phyloP scores from a whole-genome alignment of 2,797 vertebrate genomes.

The Poliocrania exsul region DNA sequence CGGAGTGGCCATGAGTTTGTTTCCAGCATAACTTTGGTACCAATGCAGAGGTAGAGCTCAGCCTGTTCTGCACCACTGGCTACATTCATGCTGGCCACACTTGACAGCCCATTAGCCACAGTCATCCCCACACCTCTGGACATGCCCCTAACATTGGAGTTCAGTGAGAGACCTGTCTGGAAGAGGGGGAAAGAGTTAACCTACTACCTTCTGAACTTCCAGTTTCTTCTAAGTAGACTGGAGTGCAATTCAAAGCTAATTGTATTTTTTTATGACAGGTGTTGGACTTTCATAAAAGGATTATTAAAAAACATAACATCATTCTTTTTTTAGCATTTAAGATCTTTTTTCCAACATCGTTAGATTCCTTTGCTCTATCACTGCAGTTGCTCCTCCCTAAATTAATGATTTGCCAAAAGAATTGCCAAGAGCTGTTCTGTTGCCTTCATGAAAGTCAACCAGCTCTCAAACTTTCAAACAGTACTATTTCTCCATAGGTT shows the following conservation, averaged over 20 bases:
- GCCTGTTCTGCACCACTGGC: neutral
- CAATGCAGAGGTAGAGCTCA: neutral
- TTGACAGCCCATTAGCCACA: rapidly evolving
- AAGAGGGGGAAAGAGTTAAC: neutral
- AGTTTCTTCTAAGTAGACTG: neutral
- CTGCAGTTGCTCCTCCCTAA: neutral
- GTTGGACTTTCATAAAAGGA: neutral
- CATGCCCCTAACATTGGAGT: neutral
- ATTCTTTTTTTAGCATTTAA: neutral
- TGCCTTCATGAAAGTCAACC: neutral
- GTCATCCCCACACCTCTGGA: neutral
- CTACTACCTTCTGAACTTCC: neutral
- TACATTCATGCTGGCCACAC: rapidly evolving
- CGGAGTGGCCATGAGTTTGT: rapidly evolving
- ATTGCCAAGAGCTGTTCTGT: neutral
- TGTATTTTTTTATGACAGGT: neutral
- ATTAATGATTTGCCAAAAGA: neutral
- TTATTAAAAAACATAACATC: neutral
- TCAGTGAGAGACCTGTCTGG: neutral
- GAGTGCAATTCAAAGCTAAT: neutral
- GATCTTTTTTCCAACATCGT: neutral
- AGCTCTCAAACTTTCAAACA: neutral
- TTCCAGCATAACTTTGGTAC: neutral
- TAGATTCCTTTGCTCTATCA: neutral
- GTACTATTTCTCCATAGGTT: rapidly evolving